phyloP scores from a whole-genome alignment of 2,888 invertebrate genomes.

The Polylopha cassiicola region DNA sequence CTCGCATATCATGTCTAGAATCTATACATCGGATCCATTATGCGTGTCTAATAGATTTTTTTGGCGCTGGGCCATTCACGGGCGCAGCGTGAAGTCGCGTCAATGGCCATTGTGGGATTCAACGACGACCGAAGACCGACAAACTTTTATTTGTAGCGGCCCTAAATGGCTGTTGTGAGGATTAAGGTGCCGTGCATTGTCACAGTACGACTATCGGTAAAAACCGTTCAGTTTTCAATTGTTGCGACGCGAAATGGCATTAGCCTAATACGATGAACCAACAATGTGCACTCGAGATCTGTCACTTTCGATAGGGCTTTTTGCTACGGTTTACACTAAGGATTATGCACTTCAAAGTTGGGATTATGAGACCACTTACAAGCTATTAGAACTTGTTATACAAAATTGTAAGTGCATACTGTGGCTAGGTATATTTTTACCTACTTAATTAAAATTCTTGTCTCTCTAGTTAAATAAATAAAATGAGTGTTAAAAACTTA shows the following conservation, averaged over 20 bases:
- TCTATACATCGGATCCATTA: slow-evolving; percentile 59
- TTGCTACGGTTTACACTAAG: slow-evolving; percentile 53
- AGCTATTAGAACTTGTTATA: slow-evolving; percentile 3
- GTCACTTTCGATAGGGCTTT: slow-evolving; percentile 64
- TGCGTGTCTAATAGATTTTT: slow-evolving; percentile 75
- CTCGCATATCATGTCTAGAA: slow-evolving; percentile 47
- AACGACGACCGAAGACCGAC: slow-evolving; percentile 45
- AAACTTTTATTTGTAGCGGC: slow-evolving; percentile 73
- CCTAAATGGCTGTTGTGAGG: slow-evolving; percentile 74
- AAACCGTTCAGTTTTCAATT: slow-evolving; percentile 23
- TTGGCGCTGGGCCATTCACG: slow-evolving; percentile 67
- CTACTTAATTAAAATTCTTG: slow-evolving; percentile 68
- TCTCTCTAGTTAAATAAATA: slow-evolving; percentile 63
- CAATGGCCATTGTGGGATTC: slow-evolving; percentile 68
- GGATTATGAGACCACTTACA: slow-evolving; percentile 42
- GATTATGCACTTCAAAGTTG: slow-evolving; percentile 55
- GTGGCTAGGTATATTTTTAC: slow-evolving; percentile 16
- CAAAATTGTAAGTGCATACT: background rate
- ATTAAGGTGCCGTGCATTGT: slow-evolving; percentile 68
- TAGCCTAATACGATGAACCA: slow-evolving; percentile 34
- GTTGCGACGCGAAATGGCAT: slow-evolving; percentile 42
- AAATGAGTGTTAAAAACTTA: slow-evolving; percentile 39
- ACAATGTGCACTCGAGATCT: slow-evolving; percentile 61
- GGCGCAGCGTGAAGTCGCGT: slow-evolving; percentile 68
- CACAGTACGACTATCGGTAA: slow-evolving; percentile 34